phyloP scores from a whole-genome alignment of 1,140 invertebrate genomes.

The Acromyrmex charruanus region DNA sequence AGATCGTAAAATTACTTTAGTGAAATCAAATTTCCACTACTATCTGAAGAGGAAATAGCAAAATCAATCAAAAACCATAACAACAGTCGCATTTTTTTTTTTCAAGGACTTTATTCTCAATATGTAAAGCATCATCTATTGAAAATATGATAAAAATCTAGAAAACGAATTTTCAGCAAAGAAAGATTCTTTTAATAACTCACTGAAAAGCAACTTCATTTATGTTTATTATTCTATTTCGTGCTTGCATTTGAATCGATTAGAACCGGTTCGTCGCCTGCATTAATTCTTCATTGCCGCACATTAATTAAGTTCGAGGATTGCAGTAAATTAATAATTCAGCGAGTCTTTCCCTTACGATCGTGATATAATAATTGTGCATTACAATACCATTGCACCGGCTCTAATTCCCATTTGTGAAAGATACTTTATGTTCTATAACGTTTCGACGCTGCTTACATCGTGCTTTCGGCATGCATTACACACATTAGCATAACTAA shows the following conservation, averaged over 20 bases:
- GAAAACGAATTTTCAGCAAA: background rate
- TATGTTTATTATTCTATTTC: background rate
- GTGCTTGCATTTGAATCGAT: background rate
- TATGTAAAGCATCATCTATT: background rate
- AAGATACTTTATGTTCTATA: background rate
- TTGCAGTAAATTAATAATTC: conserved; percentile 34
- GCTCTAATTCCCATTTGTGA: background rate
- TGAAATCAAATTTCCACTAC: too few relatives aligned
- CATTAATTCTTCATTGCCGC: background rate
- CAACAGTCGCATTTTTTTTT: too few relatives aligned
- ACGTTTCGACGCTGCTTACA: background rate
- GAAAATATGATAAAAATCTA: background rate
- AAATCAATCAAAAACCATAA: too few relatives aligned
- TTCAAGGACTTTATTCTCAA: too few relatives aligned
- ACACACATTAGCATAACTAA: conserved; percentile 51
- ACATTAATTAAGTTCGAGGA: background rate
- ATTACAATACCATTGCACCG: background rate
- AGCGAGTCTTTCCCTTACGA: background rate
- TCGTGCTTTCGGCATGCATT: background rate
- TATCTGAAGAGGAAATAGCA: too few relatives aligned
- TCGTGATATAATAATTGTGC: conserved; percentile 13
- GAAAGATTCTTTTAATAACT: background rate
- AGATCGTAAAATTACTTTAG: too few relatives aligned
- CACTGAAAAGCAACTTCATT: background rate
- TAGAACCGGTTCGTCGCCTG: background rate